Base-by-base conservation (phyloP, 2,113 vertebrate genomes). In the Cariama cristata region DNA sequence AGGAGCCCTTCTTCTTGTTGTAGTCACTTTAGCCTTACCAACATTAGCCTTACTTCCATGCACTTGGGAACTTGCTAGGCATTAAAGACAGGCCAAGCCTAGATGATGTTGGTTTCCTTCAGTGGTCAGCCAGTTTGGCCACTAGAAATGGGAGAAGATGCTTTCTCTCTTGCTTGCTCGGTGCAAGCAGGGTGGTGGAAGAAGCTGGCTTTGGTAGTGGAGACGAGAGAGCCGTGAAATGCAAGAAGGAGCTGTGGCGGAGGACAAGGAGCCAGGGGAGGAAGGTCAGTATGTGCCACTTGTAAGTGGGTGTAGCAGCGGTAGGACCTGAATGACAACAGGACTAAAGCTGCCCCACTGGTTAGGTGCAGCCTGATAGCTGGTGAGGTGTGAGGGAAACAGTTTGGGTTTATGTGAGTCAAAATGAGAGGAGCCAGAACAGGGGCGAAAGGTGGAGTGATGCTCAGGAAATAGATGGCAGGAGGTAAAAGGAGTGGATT, bases 201-300 rank as follows among this genome's bases (percentile, higher is more conserved):
- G n/a, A 79, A 72, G 14, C 14, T 33, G 59, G 15, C 59, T 68
- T 35, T 30, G 30, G 32, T 28, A 24, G 14, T 0, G 5, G 33
- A 60, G 20, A 15, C 0, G 0, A 32, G 26, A 45, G 27, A 28
- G 13, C 18, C 4, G 2, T 4, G 24, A 68, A 2, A 7, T 40
- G 21, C 44, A 55, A 35, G n/a, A n/a, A 88, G 30, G 30, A 33
- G 40, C 44, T 32, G 27, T 18, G 14, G 0, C 4, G 63, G 66
- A 10, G 3, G 26, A 30, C 7, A 3, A 44, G 50, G 30, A 69
- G 42, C 6, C 8, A 7, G 45, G 28, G 30, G 17, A n/a, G 32
- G 33, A 56, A 68, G 35, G 30, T 23, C 8, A 2, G 38, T 26
- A 24, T 20, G 30, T 62, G 27, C 27, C 11, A 6, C 27, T 26